phyloP scores from a whole-genome alignment of 2,113 vertebrate species.

The Peromyscus californicus region DNA sequence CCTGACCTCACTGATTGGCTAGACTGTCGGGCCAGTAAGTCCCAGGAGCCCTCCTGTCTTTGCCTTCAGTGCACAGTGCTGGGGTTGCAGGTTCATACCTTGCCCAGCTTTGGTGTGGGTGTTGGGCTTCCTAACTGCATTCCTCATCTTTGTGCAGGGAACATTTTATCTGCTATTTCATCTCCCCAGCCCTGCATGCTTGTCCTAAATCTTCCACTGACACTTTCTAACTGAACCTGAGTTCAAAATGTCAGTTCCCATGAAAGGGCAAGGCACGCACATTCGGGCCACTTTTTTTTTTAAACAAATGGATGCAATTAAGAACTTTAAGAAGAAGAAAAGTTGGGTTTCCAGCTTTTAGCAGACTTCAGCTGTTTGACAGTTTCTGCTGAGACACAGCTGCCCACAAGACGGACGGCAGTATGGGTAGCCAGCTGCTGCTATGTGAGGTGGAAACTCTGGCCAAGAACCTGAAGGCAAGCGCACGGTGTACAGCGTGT shows the following conservation, averaged over 20 bases:
- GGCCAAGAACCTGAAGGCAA: conserved; percentile 46
- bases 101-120: neutral
- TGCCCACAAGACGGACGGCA: neutral
- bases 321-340: conserved; percentile 9
- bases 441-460: neutral
- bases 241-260: conserved; percentile 8
- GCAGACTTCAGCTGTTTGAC: neutral
- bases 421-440: neutral
- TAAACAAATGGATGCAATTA: conserved; percentile 3
- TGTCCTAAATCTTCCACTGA: neutral
- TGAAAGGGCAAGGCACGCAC: neutral
- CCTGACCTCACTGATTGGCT: neutral
- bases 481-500: neutral
- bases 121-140: no score
- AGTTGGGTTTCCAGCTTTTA: neutral
- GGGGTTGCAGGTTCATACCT: neutral
- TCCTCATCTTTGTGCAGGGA: neutral
- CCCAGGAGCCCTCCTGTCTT: neutral
- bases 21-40: neutral
- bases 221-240: neutral
- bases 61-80: neutral
- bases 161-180: neutral
- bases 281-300: neutral
- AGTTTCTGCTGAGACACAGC: neutral
- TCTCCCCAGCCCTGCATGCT: neutral